Percentiles rank a stretch among this genome's conserved stretches.
These are phyloP conservation scores for Halichondria panicea DNA, from an alignment of 37 sponge, comb jelly and placozoan species.

Conservation along the genomic window DNA sequence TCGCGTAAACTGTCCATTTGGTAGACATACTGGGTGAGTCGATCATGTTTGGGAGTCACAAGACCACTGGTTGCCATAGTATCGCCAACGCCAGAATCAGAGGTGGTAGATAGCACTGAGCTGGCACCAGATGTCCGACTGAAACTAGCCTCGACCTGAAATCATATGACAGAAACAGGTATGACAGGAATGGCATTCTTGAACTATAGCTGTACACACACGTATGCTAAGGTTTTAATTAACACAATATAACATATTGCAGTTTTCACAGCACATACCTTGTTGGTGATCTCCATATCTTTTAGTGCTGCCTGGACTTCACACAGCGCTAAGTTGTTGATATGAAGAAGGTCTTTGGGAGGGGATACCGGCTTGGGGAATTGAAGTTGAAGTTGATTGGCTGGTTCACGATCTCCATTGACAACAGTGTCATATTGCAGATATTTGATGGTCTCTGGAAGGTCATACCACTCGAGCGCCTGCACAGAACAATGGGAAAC, in stretches of 20 bases:
- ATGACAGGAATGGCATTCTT: too few species aligned
- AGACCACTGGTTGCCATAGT: neutral
- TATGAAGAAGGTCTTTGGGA: too few species aligned
- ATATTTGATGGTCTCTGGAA: constrained; percentile 55
- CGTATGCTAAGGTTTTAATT: too few species aligned
- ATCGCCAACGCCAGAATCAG: constrained; percentile 60
- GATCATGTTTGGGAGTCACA: neutral
- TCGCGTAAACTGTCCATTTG: constrained; percentile 15
- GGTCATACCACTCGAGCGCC: constrained; percentile 70
- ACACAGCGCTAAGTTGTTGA: constrained; percentile 20
- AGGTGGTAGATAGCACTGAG: constrained; percentile 25
- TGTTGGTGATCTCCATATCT: constrained; percentile 51
- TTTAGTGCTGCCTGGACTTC: constrained; percentile 58
- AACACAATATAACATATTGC: neutral
- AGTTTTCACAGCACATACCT: constrained; percentile 12
- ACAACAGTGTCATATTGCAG: neutral
- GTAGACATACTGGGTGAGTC: constrained; percentile 26
- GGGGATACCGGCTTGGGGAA: too few species aligned
- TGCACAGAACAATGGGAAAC: constrained; percentile 17
- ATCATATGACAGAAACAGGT: too few species aligned
- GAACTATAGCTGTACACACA: too few species aligned
- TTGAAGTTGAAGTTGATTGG: too few species aligned
- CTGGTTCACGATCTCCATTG: constrained; percentile 5
- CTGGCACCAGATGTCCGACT: constrained; percentile 3
- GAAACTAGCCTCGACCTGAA: too few species aligned